phyloP scores from a whole-genome alignment of 2,797 vertebrate genomes.

The Garrulus glandarius region DNA sequence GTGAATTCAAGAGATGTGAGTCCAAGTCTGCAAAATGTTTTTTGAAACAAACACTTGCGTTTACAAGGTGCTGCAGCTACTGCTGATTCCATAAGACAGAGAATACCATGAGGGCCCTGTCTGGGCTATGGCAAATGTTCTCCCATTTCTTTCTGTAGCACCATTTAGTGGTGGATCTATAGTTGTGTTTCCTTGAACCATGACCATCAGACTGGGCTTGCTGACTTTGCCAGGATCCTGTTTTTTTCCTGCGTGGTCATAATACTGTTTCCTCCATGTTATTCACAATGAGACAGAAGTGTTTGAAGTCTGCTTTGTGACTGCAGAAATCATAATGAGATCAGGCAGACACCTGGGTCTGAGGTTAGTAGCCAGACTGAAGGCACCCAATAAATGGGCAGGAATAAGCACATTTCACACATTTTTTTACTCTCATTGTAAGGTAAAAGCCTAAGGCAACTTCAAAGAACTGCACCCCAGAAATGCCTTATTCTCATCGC shows the following conservation, averaged over 20 bases:
- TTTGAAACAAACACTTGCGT: not conserved
- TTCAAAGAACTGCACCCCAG: not conserved
- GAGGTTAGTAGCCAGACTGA: not conserved
- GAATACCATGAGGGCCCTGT: not conserved
- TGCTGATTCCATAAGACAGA: not conserved
- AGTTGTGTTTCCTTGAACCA: not conserved
- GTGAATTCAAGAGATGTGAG: not conserved
- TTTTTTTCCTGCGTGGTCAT: not conserved
- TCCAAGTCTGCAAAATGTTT: not conserved
- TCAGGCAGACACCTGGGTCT: not conserved
- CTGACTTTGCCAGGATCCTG: not conserved
- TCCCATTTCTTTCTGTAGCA: not conserved
- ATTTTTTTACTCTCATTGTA: not conserved
- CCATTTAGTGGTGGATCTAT: not conserved
- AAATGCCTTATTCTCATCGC: rapidly evolving
- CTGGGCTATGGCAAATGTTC: not conserved
- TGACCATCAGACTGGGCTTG: not conserved
- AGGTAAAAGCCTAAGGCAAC: not conserved
- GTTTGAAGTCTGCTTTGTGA: not conserved
- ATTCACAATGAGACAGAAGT: not conserved
- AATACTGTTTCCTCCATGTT: not conserved
- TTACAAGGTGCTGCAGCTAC: not conserved
- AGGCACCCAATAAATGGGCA: not conserved
- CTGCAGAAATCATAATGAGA: not conserved
- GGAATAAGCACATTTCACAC: not conserved